Base-by-base conservation (phyloP, 2,113 vertebrate genomes). In the Solea solea region DNA sequence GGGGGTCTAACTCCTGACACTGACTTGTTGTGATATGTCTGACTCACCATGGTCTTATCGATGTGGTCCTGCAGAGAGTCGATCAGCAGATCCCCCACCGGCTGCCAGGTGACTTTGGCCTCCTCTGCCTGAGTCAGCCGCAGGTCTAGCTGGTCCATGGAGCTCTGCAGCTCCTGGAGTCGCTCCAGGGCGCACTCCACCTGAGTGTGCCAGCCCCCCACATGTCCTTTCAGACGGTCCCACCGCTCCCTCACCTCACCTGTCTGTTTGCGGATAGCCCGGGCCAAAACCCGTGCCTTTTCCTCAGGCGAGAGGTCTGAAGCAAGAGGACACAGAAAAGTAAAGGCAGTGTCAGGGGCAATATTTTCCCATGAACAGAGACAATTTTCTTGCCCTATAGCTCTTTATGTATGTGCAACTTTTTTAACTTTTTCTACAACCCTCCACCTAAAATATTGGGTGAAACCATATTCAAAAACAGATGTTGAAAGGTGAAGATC, bases 51-150 rank as follows among this genome's bases (percentile, higher is more conserved):
- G 67, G 94, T 96, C 88, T 94, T 97, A 7, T 96, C 95, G 28
- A 98, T 96, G 89, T 98, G 96, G 70, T 98, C 97, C 88, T 97
- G 96, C 73, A 98, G 94, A 0, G 96, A 95, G 90, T 98, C 96
- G 15, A 97, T 96, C 13, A 98, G 95, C 66, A 98, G 89, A 79
- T 99, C 98, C 53, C 96, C 97, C 53, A 98, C 95, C 0, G 96
- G 95, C 90, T 97, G 96, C 98, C 96, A 98, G 62, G 85, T 87
- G 1, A 89, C 93, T 45, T 93, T 93, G 85, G 94, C 90, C 0
- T 95, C 95, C 89, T 98, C 96, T 0, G 95, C 95, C 53, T 91
- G 94, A 65, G 94, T 95, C 82, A 99, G 86, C 72, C 94, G 94
- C 49, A 94, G 93, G 49, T 98, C 97, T 0, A 98, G 94, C 74